Evolutionary conservation across 1,140 invertebrate genomes (phyloP).

Genomic region (Drosophila littoralis): DNA sequence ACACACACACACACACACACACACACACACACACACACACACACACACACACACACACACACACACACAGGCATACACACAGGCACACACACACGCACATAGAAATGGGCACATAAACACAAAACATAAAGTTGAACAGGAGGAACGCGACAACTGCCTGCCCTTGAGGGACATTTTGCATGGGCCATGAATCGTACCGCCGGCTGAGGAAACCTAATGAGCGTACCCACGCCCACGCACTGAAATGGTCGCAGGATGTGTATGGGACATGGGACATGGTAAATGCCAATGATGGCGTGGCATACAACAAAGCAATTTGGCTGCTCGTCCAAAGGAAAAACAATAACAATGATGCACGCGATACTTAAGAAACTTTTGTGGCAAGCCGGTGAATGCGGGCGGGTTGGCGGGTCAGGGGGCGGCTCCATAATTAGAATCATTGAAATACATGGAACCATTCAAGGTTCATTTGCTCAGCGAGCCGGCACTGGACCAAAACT

Average conservation of each 20-base stretch:
- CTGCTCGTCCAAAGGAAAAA: constrained; percentile 47
- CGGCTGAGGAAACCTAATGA: constrained; percentile 63
- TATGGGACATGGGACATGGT: neutral
- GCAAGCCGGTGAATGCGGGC: neutral
- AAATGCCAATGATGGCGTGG: constrained; percentile 24
- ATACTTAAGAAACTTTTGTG: constrained; percentile 79
- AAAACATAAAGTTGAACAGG: constrained; percentile 43
- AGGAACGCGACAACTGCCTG: constrained; percentile 63
- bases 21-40: constrained; percentile 21
- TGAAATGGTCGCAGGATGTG: constrained; percentile 48
- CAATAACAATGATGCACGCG: constrained; percentile 80
- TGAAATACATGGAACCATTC: constrained; percentile 67
- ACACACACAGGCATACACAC: no score
- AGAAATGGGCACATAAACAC: constrained; percentile 48
- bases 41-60: constrained; percentile 4
- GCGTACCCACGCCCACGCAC: constrained; percentile 63
- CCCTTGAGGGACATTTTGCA: constrained; percentile 74
- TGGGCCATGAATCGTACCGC: constrained; percentile 24
- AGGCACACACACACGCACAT: constrained; percentile 10
- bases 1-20: constrained; percentile 1
- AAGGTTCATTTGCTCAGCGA: constrained; percentile 55
- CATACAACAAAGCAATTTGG: constrained; percentile 58
- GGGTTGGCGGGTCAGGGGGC: constrained; percentile 7
- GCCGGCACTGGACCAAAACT: constrained; percentile 42
- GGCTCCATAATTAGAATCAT: constrained; percentile 77